phyloP scores from a whole-genome alignment of 1,140 invertebrate species.

The Araneus ventricosus region DNA sequence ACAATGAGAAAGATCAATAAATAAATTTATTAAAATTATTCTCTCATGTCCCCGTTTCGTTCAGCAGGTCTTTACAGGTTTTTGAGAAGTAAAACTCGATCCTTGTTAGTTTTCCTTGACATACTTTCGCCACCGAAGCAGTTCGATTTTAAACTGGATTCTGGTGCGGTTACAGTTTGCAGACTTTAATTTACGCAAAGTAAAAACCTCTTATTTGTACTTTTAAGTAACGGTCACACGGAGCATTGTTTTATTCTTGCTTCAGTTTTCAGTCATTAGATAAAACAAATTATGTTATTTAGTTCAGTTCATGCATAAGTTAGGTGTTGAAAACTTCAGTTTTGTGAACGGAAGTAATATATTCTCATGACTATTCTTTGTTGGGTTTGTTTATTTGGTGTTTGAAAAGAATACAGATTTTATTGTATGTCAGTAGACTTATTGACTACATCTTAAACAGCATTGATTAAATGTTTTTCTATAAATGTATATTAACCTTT shows the following conservation, averaged over 20 bases:
- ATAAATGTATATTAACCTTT: too few relatives aligned
- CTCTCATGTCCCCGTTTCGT: conserved; percentile 43
- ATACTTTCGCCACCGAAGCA: conserved; percentile 20
- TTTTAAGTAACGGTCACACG: background rate
- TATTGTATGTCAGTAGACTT: too few relatives aligned
- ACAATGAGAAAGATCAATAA: conserved; percentile 31
- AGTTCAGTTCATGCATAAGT: background rate
- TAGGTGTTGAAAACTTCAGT: background rate
- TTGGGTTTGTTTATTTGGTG: background rate
- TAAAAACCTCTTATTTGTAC: conserved; percentile 2
- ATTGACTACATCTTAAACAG: too few relatives aligned
- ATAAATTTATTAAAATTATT: conserved; percentile 23
- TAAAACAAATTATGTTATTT: background rate
- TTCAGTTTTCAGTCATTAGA: background rate
- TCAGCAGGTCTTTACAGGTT: conserved; percentile 43
- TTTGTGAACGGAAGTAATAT: background rate
- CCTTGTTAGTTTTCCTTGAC: conserved; percentile 65
- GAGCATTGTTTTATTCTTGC: background rate
- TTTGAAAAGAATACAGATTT: too few relatives aligned
- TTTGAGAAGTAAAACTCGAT: conserved; percentile 69
- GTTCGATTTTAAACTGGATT: conserved; percentile 35
- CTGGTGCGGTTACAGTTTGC: background rate
- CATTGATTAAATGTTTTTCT: too few relatives aligned
- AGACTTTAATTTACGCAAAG: conserved; percentile 11
- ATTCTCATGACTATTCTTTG: background rate